Evolutionary conservation across 2,797 vertebrate species (phyloP).

Genomic region (Chelmon rostratus): DNA sequence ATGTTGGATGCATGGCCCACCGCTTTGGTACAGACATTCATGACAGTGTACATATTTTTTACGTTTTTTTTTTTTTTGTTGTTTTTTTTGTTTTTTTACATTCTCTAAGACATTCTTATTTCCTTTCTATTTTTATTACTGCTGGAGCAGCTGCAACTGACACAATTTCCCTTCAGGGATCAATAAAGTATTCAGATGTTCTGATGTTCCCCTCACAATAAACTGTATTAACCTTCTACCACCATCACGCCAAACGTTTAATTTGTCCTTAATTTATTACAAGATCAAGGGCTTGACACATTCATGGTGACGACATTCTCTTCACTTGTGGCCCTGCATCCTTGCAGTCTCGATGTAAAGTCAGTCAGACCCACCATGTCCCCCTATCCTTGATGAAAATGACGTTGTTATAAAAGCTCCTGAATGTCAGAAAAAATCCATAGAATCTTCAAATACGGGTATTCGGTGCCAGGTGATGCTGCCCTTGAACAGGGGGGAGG

Average conservation of each 20-base stretch:
- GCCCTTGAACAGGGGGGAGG: neutral
- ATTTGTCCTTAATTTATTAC: neutral
- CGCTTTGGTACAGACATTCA: neutral
- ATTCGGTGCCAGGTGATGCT: neutral
- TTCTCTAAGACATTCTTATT: too few species aligned
- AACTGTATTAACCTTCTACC: neutral
- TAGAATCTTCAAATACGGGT: slow-evolving; percentile 5
- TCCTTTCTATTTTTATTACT: too few species aligned
- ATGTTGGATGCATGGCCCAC: too few species aligned
- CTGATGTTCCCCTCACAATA: neutral
- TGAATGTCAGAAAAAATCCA: neutral
- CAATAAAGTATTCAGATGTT: neutral
- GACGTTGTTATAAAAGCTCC: neutral
- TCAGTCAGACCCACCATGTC: too few species aligned
- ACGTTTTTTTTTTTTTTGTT: too few species aligned
- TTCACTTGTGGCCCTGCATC: neutral
- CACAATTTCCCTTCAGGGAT: too few species aligned
- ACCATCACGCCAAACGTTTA: neutral
- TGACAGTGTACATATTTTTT: too few species aligned
- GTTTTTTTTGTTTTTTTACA: too few species aligned
- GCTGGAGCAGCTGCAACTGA: too few species aligned
- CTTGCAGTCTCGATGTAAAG: neutral
- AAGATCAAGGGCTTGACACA: neutral
- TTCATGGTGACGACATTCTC: neutral
- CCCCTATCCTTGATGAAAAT: neutral